Percentiles rank a stretch among this genome's conserved stretches.
Evolutionary conservation across 92 coral and sea anemone species (phyloP).

Genomic region (Palythoa caribaeorum): DNA sequence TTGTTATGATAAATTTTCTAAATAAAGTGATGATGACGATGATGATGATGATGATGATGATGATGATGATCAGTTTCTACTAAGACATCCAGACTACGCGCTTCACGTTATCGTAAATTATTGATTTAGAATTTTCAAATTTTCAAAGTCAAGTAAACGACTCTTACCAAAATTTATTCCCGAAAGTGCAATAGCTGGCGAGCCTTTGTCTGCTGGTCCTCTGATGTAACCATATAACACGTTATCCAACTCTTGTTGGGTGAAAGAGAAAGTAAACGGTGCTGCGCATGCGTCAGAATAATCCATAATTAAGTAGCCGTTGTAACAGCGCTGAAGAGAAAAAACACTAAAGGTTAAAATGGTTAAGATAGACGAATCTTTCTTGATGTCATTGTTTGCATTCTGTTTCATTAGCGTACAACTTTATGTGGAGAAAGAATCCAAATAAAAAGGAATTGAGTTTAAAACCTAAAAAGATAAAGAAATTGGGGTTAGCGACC

Average conservation of each 20-base stretch:
- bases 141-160: neutral
- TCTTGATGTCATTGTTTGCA: no score
- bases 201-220: slow-evolving; percentile 75
- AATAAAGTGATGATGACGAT: no score
- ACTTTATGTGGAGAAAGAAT: no score
- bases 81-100: no score
- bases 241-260: slow-evolving; percentile 94
- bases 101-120: neutral
- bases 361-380: neutral
- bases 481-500: no score
- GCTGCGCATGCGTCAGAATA: slow-evolving; percentile 62
- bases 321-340: slow-evolving; percentile 10
- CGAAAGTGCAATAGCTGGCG: slow-evolving; percentile 89
- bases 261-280: slow-evolving; percentile 75
- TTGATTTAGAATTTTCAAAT: neutral
- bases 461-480: no score
- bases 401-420: no score
- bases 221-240: slow-evolving; percentile 93
- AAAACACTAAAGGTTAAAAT: neutral
- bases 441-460: no score
- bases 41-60: no score
- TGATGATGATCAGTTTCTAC: neutral
- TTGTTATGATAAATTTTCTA: no score
- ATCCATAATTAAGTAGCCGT: slow-evolving; percentile 48
- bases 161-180: slow-evolving; percentile 79